phyloP scores from a whole-genome alignment of 2,797 vertebrate genomes.

The Lutjanus campechanus region DNA sequence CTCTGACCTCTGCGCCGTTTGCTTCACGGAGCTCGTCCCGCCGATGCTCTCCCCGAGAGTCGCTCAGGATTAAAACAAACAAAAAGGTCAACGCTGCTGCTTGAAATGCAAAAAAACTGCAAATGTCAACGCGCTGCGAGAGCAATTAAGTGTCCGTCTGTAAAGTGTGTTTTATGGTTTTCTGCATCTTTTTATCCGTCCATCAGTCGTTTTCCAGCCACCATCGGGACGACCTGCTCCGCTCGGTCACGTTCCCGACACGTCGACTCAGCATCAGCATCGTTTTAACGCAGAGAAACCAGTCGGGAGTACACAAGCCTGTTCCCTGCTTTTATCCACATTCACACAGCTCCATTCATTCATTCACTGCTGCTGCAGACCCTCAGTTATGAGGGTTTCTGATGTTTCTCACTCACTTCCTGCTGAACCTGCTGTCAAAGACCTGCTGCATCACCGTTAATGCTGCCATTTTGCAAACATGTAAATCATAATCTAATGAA shows the following conservation, averaged over 20 bases:
- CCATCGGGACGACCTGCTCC: not conserved
- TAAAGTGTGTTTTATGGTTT: not conserved
- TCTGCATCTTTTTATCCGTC: not conserved
- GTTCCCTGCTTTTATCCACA: not conserved
- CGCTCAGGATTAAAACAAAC: slow-evolving; percentile 37
- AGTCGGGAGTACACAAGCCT: no score
- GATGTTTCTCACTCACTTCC: not conserved
- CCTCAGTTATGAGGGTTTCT: not conserved
- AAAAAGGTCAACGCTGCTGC: slow-evolving; percentile 16
- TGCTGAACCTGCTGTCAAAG: not conserved
- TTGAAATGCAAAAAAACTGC: slow-evolving; percentile 3
- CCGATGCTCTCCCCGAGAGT: slow-evolving; percentile 7
- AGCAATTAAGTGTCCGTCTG: not conserved
- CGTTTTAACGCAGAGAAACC: not conserved
- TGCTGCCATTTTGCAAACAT: not conserved
- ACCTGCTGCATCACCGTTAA: not conserved
- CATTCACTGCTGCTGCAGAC: not conserved
- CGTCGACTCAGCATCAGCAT: not conserved
- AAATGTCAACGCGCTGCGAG: slow-evolving; percentile 10
- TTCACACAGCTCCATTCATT: not conserved
- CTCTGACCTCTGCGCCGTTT: slow-evolving; percentile 36
- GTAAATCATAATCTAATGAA: not conserved
- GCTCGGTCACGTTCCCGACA: not conserved
- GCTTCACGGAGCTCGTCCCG: not conserved
- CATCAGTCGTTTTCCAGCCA: not conserved